Evolutionary conservation across 92 coral and sea anemone genomes (phyloP).

Genomic region (Muricea muricata): DNA sequence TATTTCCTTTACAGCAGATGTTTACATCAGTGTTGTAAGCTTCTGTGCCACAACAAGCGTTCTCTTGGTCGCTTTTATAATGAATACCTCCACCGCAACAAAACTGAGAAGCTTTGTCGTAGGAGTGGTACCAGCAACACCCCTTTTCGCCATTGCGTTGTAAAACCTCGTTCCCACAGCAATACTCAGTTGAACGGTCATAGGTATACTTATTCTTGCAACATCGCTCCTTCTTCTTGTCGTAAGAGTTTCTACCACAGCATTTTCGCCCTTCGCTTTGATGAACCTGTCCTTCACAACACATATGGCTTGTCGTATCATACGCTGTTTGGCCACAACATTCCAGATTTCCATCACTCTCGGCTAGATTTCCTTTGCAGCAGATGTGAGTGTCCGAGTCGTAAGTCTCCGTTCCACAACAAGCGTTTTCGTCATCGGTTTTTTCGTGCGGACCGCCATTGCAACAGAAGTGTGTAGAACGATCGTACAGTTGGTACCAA

Average conservation of each 20-base stretch:
- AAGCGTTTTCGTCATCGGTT: not conserved
- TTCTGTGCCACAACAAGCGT: not conserved
- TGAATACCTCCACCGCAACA: not conserved
- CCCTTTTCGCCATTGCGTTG: not conserved
- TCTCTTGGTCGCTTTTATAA: not conserved
- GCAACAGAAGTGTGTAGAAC: not conserved
- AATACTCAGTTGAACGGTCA: not conserved
- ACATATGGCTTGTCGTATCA: not conserved
- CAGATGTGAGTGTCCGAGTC: not conserved
- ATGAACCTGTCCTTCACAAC: not conserved
- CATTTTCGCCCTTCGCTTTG: not conserved
- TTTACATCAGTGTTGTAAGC: not conserved
- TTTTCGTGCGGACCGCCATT: not conserved
- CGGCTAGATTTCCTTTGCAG: not conserved
- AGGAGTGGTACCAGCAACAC: not conserved
- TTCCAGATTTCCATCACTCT: not conserved
- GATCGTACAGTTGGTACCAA: not conserved
- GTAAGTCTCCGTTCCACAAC: not conserved
- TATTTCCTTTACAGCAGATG: constrained; percentile 7
- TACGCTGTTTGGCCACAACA: not conserved
- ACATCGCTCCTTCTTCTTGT: not conserved
- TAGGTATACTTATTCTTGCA: not conserved
- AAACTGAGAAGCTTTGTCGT: not conserved
- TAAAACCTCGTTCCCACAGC: not conserved
- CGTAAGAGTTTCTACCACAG: not conserved